Percentiles rank a stretch among this genome's conserved stretches.
Conservation (phyloP, 2,113 vertebrate species). For the Shinisaurus crocodilurus region DNA sequence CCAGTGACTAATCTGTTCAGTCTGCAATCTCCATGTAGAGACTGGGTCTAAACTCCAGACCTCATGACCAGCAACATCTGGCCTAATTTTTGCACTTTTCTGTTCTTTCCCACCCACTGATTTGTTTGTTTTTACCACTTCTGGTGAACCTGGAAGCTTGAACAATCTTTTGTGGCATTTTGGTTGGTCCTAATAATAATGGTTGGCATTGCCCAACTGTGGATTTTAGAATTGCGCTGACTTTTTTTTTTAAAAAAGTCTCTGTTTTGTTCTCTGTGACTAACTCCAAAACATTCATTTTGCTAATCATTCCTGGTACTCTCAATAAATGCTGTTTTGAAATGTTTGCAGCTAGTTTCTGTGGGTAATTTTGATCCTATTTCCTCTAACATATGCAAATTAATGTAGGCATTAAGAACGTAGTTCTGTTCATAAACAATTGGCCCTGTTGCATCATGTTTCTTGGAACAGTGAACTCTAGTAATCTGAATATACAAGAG, state of each 20-base stretch:
- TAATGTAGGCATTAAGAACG: neutral
- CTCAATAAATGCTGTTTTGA: neutral
- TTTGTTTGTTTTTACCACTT: too few species aligned
- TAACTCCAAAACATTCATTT: neutral
- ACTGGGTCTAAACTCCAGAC: too few species aligned
- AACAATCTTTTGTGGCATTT: too few species aligned
- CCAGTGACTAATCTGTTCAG: too few species aligned
- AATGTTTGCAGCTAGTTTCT: neutral
- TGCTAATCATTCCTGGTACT: neutral
- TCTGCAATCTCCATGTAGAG: too few species aligned
- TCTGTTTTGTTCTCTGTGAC: neutral
- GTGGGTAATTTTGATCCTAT: neutral
- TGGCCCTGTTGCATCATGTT: neutral
- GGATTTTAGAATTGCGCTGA: neutral
- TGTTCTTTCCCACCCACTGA: too few species aligned
- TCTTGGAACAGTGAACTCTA: neutral
- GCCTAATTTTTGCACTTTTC: too few species aligned
- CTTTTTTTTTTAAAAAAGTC: neutral
- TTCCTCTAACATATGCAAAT: neutral
- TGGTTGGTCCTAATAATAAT: too few species aligned
- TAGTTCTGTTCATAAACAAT: neutral
- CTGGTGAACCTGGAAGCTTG: too few species aligned
- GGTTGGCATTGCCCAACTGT: too few species aligned
- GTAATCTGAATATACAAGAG: neutral
- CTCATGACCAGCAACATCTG: too few species aligned